Percentiles rank a stretch among this genome's conserved stretches.
phyloP scores from a whole-genome alignment of 2,888 invertebrate genomes.

The Drosophila borborema region DNA sequence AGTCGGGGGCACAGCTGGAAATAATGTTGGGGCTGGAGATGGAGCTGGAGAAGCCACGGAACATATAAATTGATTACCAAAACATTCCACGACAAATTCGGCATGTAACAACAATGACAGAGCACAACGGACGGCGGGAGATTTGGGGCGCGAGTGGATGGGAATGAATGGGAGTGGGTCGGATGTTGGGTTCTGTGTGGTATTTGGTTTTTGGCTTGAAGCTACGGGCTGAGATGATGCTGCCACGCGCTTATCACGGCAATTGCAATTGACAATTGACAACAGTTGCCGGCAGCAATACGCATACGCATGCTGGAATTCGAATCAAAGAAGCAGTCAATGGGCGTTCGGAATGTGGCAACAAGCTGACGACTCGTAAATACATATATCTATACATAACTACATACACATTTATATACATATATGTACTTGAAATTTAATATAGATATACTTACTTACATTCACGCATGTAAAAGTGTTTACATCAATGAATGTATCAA shows the following conservation, averaged over 20 bases:
- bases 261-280: conserved; percentile 59
- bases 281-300: conserved; percentile 60
- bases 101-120: conserved; percentile 69
- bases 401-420: background rate
- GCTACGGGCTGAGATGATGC: background rate
- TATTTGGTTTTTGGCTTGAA: conserved; percentile 2
- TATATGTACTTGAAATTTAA: background rate
- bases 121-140: conserved; percentile 19
- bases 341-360: conserved; percentile 2
- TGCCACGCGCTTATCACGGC: conserved; percentile 20
- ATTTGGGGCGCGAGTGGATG: too few species aligned
- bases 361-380: conserved; percentile 8
- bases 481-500: background rate
- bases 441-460: background rate
- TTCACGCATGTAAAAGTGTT: background rate
- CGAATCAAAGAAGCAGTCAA: conserved; percentile 27
- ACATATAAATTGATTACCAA: conserved; percentile 76
- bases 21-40: background rate
- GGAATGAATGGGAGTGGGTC: too few species aligned
- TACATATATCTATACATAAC: background rate
- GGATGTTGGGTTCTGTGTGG: background rate
- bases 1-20: background rate
- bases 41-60: conserved; percentile 26
- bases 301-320: conserved; percentile 23
- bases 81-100: conserved; percentile 79